Conservation (phyloP, 2,797 vertebrate genomes). For the Decapterus maruadsi region DNA sequence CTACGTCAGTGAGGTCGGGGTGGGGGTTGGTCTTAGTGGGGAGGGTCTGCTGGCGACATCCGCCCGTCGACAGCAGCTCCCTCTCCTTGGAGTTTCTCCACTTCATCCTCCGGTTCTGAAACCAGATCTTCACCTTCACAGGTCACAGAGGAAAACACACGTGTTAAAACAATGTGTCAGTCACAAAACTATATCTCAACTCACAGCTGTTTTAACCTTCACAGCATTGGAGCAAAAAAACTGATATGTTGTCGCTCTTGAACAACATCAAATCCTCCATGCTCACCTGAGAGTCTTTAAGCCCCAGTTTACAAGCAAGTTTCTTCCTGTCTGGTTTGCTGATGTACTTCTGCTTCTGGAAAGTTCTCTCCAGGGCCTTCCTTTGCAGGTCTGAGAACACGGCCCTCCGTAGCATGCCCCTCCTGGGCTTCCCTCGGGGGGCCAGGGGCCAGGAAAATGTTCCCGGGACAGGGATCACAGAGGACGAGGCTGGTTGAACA, state of each 20-base stretch:
- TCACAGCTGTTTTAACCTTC: not conserved
- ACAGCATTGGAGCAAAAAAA: not conserved
- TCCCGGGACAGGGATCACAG: slow-evolving; percentile 93
- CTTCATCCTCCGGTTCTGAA: slow-evolving; percentile 99
- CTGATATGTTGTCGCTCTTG: not conserved
- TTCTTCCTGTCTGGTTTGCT: slow-evolving; percentile 98
- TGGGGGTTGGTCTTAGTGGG: slow-evolving; percentile 98
- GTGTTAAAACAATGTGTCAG: not conserved
- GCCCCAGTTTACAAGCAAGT: slow-evolving; percentile 92
- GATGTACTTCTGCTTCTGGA: slow-evolving; percentile 99
- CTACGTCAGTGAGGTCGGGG: slow-evolving; percentile 96
- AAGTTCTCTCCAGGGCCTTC: slow-evolving; percentile 97
- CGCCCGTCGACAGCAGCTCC: slow-evolving; percentile 94
- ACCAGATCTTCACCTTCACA: slow-evolving; percentile 98
- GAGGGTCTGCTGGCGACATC: slow-evolving; percentile 96
- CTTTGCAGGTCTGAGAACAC: slow-evolving; percentile 98
- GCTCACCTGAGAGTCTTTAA: slow-evolving; percentile 97
- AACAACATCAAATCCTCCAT: not conserved
- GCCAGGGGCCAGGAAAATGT: slow-evolving; percentile 97
- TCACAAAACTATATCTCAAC: not conserved
- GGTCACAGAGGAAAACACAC: slow-evolving; percentile 8
- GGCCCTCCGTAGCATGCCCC: slow-evolving; percentile 95
- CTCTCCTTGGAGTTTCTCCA: slow-evolving; percentile 99
- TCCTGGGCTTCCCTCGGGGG: slow-evolving; percentile 92
- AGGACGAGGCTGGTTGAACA: slow-evolving; percentile 77